Evolutionary conservation across 2,113 vertebrate genomes (phyloP).

Genomic region (Montifringilla adamsi): DNA sequence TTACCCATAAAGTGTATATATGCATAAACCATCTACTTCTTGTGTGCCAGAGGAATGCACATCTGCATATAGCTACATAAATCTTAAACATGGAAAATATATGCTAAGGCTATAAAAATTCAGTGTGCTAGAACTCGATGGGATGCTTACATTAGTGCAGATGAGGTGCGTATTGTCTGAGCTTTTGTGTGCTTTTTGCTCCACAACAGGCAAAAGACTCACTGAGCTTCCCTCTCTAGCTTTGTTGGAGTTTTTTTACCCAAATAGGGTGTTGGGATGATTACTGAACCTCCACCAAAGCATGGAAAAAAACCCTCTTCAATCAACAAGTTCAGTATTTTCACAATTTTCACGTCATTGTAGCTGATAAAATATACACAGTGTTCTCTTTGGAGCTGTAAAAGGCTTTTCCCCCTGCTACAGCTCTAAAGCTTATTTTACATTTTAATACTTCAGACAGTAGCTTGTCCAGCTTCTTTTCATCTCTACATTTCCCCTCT

Average conservation of each 20-base stretch:
- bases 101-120: background rate
- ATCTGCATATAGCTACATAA: background rate
- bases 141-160: background rate
- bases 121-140: background rate
- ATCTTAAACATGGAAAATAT: constrained; percentile 1
- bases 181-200: constrained; percentile 3
- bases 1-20: background rate
- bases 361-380: constrained; percentile 28
- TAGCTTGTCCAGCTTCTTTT: constrained; percentile 57
- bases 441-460: constrained; percentile 52
- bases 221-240: background rate
- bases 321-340: constrained; percentile 46
- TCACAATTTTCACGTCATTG: constrained; percentile 12
- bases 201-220: background rate
- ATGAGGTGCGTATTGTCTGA: background rate
- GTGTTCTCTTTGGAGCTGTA: background rate
- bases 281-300: background rate
- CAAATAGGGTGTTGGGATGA: background rate
- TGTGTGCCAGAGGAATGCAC: background rate
- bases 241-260: background rate
- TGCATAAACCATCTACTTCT: background rate
- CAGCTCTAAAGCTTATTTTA: constrained; percentile 42
- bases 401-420: constrained; percentile 24
- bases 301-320: background rate
- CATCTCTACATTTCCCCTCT: background rate